A percentile compares a stretch with the other conserved stretches of the same genome.
phyloP scores from a whole-genome alignment of 1,140 invertebrate genomes.

The Danaus melanippus region DNA sequence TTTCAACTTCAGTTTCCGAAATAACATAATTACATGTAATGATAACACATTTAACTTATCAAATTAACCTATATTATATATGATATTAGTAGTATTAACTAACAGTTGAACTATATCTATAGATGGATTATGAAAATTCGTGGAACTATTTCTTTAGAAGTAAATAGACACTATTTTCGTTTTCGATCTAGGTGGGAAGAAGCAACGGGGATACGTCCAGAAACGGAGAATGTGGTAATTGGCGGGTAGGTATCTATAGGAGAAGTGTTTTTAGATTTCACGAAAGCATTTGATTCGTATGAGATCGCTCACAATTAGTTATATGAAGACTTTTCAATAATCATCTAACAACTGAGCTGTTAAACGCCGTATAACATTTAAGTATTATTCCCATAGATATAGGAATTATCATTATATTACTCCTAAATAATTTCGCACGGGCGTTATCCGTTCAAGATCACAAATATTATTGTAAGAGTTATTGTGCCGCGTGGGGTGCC shows the following conservation, averaged over 20 bases:
- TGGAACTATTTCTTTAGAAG: constrained; percentile 58
- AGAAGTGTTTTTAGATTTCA: constrained; percentile 4
- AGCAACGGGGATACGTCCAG: constrained; percentile 45
- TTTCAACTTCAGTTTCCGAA: constrained; percentile 3
- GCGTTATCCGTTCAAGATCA: constrained; percentile 50
- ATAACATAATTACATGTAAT: background rate
- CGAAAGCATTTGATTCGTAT: background rate
- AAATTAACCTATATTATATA: constrained; percentile 4
- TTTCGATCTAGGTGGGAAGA: constrained; percentile 69
- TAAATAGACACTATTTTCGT: constrained; percentile 66
- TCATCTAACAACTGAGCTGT: too few species aligned
- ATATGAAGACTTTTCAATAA: too few species aligned
- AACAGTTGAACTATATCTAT: too few species aligned
- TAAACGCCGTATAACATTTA: too few species aligned
- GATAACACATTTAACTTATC: background rate
- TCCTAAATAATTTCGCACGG: constrained; percentile 46
- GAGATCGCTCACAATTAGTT: too few species aligned
- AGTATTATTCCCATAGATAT: constrained; percentile 17
- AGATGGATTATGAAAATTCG: constrained; percentile 39
- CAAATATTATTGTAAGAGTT: constrained; percentile 64
- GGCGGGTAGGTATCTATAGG: constrained; percentile 61
- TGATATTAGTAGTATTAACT: too few species aligned
- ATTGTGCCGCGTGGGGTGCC: constrained; percentile 55
- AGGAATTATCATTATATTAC: constrained; percentile 27
- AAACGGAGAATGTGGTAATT: constrained; percentile 57